Evolutionary conservation across 2,888 invertebrate species (phyloP).

Genomic region (Scaptodrosophila latifasciaeformis): DNA sequence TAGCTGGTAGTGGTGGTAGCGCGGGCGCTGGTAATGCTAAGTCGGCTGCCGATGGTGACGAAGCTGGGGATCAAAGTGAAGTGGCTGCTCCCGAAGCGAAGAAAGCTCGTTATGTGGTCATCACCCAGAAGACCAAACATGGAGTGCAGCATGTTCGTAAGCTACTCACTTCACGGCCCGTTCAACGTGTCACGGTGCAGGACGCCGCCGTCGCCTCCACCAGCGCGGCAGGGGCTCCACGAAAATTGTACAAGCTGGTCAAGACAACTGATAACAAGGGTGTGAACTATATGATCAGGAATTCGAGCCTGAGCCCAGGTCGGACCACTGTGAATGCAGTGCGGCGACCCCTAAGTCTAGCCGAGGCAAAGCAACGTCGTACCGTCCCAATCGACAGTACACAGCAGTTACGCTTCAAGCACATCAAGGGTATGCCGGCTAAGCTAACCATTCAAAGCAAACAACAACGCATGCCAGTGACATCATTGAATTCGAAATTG

Average conservation of each 20-base stretch:
- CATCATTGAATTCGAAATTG: conserved; percentile 21
- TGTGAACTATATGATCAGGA: conserved; percentile 51
- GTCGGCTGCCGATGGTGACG: too few relatives aligned
- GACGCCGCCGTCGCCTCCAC: conserved; percentile 12
- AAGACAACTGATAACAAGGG: conserved; percentile 37
- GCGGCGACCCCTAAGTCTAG: conserved; percentile 31
- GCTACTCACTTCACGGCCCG: conserved; percentile 10
- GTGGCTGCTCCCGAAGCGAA: conserved; percentile 49
- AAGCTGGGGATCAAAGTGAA: conserved; percentile 33
- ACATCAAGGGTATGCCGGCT: conserved; percentile 25
- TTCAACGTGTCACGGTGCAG: conserved; percentile 39
- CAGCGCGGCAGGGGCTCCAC: conserved; percentile 9
- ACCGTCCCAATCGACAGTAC: neutral
- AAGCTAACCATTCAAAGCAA: conserved; percentile 40
- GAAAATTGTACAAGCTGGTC: conserved; percentile 43
- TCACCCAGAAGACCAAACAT: conserved; percentile 34
- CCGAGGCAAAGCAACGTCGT: neutral
- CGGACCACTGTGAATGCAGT: conserved; percentile 33
- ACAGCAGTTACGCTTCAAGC: conserved; percentile 40
- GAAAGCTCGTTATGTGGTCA: conserved; percentile 58
- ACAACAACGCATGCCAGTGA: conserved; percentile 21
- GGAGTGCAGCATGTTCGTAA: conserved; percentile 24
- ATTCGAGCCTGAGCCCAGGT: conserved; percentile 23
- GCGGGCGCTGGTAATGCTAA: too few relatives aligned
- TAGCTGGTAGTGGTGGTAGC: conserved; percentile 31